Evolutionary conservation across 2,797 vertebrate genomes (phyloP).

Genomic region (Coreius guichenoti): DNA sequence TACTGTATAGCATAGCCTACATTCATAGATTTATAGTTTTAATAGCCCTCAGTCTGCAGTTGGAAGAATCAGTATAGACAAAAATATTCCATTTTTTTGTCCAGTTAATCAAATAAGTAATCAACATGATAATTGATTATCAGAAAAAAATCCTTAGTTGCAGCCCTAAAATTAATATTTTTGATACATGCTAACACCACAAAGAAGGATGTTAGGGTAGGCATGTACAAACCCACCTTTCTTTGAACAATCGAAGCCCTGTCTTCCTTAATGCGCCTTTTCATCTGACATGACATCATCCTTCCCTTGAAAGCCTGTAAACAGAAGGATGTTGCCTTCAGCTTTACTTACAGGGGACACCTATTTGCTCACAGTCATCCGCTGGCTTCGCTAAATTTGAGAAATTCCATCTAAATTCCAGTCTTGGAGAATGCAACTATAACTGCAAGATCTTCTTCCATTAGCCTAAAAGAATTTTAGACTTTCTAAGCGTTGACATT

Average conservation of each 20-base stretch:
- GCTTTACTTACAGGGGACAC: constrained; percentile 15
- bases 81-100: neutral
- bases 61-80: neutral
- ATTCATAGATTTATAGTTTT: neutral
- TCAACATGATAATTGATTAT: neutral
- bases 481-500: constrained; percentile 3
- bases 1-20: neutral
- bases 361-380: constrained; percentile 5
- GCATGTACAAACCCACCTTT: constrained; percentile 29
- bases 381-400: neutral
- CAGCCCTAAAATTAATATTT: neutral
- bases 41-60: neutral
- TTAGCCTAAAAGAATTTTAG: neutral
- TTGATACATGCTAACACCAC: constrained; percentile 7
- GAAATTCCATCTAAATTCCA: neutral
- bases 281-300: constrained; percentile 25
- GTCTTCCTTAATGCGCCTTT: constrained; percentile 30
- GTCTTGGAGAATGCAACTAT: neutral
- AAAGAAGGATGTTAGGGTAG: constrained; percentile 1
- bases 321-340: constrained; percentile 35
- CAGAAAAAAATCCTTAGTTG: neutral
- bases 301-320: constrained; percentile 26
- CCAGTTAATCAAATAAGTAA: neutral
- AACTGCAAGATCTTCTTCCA: neutral
- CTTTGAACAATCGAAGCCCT: constrained; percentile 26